A percentile compares a stretch with the other conserved stretches of the same genome.
Evolutionary conservation across 2,113 vertebrate genomes (phyloP).

Genomic region (Drymodes brunneopygia): DNA sequence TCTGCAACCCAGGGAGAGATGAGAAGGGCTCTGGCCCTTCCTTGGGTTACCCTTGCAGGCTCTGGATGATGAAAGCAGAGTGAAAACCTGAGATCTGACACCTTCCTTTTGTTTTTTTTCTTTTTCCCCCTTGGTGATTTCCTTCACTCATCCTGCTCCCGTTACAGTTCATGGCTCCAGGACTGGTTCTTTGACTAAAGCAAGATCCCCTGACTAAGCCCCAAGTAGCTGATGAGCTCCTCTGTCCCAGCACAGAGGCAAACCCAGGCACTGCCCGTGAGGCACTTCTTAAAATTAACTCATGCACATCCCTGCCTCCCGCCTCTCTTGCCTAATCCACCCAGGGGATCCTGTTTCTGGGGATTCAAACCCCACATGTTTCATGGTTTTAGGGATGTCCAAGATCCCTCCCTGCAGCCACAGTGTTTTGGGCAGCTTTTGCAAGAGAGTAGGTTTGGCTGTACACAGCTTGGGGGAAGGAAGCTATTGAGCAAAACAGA

Average conservation of each 20-base stretch:
- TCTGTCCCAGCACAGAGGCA: background rate
- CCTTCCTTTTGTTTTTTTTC: background rate
- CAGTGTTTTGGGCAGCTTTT: background rate
- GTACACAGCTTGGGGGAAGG: background rate
- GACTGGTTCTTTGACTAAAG: background rate
- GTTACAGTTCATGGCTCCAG: background rate
- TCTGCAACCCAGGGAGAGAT: background rate
- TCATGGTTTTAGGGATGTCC: background rate
- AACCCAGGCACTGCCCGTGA: background rate
- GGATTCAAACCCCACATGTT: background rate
- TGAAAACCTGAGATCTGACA: slow-evolving; percentile 27
- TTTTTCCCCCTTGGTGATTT: background rate
- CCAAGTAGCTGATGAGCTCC: background rate
- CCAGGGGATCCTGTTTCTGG: background rate
- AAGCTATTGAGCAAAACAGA: background rate
- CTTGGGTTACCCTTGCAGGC: background rate
- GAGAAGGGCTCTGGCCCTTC: background rate
- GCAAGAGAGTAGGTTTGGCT: background rate
- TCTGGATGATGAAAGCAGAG: background rate
- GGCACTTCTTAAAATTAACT: slow-evolving; percentile 26
- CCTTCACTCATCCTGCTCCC: slow-evolving; percentile 10
- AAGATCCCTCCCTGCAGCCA: background rate
- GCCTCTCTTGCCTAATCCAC: background rate
- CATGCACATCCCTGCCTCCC: background rate
- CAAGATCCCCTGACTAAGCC: background rate